Evolutionary conservation across 1,140 invertebrate species (phyloP).

Genomic region (Heliothis virescens): DNA sequence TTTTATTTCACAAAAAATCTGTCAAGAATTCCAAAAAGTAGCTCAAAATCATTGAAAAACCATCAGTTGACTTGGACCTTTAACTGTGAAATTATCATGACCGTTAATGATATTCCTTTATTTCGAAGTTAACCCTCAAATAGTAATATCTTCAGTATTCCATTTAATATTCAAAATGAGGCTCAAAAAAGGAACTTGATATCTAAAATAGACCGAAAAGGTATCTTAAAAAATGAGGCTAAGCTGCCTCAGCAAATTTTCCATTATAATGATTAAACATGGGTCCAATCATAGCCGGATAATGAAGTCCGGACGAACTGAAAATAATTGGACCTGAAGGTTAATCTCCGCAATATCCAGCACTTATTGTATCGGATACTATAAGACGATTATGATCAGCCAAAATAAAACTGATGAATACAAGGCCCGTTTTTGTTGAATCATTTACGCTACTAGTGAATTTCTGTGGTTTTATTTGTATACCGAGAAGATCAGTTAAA

Average conservation of each 20-base stretch:
- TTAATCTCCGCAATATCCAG: slow-evolving; percentile 17
- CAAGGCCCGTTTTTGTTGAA: not conserved
- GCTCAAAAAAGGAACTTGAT: not conserved
- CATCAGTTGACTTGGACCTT: no score
- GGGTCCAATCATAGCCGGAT: slow-evolving; percentile 4
- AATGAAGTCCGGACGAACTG: slow-evolving; percentile 14
- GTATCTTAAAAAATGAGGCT: not conserved
- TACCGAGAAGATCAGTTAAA: no score
- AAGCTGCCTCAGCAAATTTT: not conserved
- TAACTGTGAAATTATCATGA: no score
- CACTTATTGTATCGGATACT: slow-evolving; percentile 4
- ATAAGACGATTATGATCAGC: slow-evolving; percentile 24
- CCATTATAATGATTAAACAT: slow-evolving; percentile 24
- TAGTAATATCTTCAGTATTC: no score
- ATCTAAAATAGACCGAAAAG: not conserved
- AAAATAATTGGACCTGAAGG: slow-evolving; percentile 24
- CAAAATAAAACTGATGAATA: not conserved
- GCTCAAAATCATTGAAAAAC: no score
- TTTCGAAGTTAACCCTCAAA: no score
- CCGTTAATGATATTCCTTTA: no score
- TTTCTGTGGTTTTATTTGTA: no score
- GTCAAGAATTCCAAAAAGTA: no score
- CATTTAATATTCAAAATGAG: no score
- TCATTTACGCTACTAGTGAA: no score
- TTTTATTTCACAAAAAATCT: no score